Evolutionary conservation across 2,888 invertebrate genomes (phyloP).

Genomic region (Litoditis marina): DNA sequence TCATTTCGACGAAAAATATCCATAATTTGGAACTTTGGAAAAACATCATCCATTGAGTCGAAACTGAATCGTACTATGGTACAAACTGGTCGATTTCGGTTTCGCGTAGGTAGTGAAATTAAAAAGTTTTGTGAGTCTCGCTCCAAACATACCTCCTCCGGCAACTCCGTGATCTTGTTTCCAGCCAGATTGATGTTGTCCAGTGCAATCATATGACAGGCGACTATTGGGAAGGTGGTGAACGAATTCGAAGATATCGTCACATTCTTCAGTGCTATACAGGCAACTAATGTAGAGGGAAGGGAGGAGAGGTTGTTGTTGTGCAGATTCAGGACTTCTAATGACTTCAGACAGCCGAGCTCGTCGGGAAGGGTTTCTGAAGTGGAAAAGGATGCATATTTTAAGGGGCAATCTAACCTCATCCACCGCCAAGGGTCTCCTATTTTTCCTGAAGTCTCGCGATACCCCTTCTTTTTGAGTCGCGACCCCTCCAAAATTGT

Average conservation of each 20-base stretch:
- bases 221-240: conserved; percentile 70
- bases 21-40: too few species aligned
- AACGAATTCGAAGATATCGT: conserved; percentile 86
- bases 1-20: too few species aligned
- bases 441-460: too few species aligned
- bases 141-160: conserved; percentile 63
- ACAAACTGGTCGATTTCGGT: too few species aligned
- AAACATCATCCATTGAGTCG: background rate
- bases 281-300: conserved; percentile 61
- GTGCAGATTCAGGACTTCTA: conserved; percentile 65
- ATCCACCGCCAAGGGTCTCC: too few species aligned
- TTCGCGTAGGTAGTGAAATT: too few species aligned
- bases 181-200: conserved; percentile 76
- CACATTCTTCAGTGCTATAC: conserved; percentile 66
- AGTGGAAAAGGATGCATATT: conserved; percentile 36
- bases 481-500: too few species aligned
- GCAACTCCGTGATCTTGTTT: conserved; percentile 79
- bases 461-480: too few species aligned
- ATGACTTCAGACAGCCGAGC: conserved; percentile 65
- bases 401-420: too few species aligned
- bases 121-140: background rate
- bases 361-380: conserved; percentile 64
- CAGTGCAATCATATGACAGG: conserved; percentile 66
- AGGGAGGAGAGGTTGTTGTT: conserved; percentile 63
- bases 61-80: background rate